These are phyloP conservation scores for Trichosurus vulpecula DNA, from an alignment of 2,797 vertebrate genomes.

Conservation along the genomic window DNA sequence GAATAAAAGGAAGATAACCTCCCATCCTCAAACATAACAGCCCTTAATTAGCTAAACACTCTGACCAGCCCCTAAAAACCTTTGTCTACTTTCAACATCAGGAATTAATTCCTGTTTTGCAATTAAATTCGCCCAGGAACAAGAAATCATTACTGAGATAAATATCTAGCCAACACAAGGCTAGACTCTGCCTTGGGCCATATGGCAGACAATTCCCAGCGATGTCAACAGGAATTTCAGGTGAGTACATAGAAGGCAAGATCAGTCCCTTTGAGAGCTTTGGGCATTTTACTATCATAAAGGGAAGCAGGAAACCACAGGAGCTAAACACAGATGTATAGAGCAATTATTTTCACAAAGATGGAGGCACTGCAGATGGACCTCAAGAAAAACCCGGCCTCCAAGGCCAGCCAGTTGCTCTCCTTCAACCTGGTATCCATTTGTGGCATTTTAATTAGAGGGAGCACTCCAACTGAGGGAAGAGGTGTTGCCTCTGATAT, in stretches of 20 bases:
- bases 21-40: background rate
- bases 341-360: conserved; percentile 7
- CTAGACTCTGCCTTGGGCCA: conserved; percentile 53
- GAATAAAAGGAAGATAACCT: background rate
- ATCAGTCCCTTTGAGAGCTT: conserved; percentile 31
- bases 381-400: background rate
- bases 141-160: conserved; percentile 55
- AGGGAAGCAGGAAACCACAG: background rate
- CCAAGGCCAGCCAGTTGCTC: background rate
- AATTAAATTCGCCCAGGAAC: conserved; percentile 71
- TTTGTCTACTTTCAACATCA: conserved; percentile 41
- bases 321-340: background rate
- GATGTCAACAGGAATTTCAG: conserved; percentile 66
- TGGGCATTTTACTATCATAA: background rate
- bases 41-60: conserved; percentile 10
- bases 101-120: conserved; percentile 59
- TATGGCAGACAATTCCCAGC: conserved; percentile 59
- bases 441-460: conserved; percentile 12
- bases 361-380: background rate
- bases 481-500: background rate
- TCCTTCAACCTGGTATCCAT: background rate
- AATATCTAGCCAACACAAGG: conserved; percentile 65
- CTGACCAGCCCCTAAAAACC: conserved; percentile 30
- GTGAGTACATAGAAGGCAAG: conserved; percentile 52
- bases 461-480: background rate